phyloP scores from a whole-genome alignment of 2,797 vertebrate genomes.

The Cossypha dichroa region DNA sequence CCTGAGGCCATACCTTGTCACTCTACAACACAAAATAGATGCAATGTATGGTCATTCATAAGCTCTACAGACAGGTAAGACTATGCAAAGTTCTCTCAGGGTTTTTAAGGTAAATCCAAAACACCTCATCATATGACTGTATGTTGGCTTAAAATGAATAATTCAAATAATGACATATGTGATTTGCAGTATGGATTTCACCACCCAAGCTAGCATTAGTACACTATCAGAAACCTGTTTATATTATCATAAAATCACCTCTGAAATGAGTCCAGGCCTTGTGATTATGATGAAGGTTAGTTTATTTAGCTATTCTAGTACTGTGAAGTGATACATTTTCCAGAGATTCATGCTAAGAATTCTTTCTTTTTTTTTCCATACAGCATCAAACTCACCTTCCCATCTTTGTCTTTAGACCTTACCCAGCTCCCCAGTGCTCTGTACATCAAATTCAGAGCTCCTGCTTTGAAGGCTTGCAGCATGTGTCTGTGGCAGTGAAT shows the following conservation, averaged over 20 bases:
- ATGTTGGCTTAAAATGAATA: background rate
- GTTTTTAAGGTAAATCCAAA: background rate
- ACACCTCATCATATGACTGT: background rate
- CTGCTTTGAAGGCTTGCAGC: background rate
- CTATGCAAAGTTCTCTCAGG: background rate
- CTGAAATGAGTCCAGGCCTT: background rate
- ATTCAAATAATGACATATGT: background rate
- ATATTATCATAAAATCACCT: background rate
- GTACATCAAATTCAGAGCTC: background rate
- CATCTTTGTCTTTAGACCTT: background rate
- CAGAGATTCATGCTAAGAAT: background rate
- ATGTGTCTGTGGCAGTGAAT: background rate
- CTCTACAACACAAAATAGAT: background rate
- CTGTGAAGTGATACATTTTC: background rate
- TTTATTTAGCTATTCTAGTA: background rate
- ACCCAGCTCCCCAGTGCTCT: background rate
- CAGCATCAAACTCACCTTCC: background rate
- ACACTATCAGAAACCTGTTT: background rate
- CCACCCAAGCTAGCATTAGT: background rate
- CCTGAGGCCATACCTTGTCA: background rate
- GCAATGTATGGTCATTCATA: accelerated
- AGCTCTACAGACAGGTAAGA: background rate
- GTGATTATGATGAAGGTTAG: background rate
- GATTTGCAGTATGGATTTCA: background rate
- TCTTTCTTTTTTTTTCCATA: background rate